Percentiles rank a stretch among this genome's conserved stretches.
Conservation (phyloP, 37 sponge, comb jelly and placozoan genomes). For the Ianthella basta region DNA sequence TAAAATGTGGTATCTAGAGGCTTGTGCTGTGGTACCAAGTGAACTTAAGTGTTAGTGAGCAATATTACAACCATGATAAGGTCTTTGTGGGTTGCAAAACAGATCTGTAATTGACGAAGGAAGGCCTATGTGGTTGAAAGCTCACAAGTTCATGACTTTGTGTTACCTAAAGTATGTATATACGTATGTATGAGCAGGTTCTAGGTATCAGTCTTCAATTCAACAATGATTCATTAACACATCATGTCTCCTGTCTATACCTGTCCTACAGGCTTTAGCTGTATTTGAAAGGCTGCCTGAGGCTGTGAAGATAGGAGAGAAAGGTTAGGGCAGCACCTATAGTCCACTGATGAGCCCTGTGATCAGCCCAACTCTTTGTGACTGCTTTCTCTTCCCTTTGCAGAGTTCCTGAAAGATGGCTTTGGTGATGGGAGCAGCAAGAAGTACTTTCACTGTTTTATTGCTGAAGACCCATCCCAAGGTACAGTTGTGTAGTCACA, state of each 20-base stretch:
- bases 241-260: background rate
- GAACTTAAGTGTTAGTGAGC: no score
- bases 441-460: no score
- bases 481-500: background rate
- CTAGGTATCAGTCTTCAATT: background rate
- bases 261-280: conserved; percentile 20
- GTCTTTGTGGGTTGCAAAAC: no score
- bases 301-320: conserved; percentile 18
- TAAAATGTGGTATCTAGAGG: background rate
- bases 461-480: no score
- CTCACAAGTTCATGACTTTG: no score
- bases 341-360: background rate
- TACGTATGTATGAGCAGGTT: no score
- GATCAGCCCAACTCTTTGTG: background rate
- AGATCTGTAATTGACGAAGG: no score
- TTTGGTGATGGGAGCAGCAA: background rate
- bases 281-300: conserved; percentile 9
- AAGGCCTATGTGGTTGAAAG: no score
- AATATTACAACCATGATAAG: no score
- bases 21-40: background rate
- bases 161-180: no score
- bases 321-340: background rate
- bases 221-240: background rate
- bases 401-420: background rate
- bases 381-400: background rate